These are phyloP conservation scores for Polyergus mexicanus DNA, from an alignment of 1,140 invertebrate species.

Conservation along the genomic window DNA sequence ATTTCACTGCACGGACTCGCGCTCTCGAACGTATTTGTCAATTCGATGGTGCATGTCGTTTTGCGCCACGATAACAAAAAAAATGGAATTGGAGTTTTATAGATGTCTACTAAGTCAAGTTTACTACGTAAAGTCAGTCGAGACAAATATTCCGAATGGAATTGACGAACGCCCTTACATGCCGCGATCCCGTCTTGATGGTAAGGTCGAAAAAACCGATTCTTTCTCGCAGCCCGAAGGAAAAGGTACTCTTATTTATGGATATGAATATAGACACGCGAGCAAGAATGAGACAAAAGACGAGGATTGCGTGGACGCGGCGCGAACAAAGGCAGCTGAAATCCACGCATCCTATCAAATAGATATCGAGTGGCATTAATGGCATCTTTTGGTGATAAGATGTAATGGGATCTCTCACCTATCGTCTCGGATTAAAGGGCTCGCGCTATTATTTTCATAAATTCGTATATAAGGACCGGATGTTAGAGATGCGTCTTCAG, in stretches of 20 bases:
- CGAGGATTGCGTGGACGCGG: background rate
- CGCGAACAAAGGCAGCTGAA: slow-evolving; percentile 25
- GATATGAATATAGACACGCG: slow-evolving; percentile 37
- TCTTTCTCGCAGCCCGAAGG: background rate
- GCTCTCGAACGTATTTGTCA: slow-evolving; percentile 10
- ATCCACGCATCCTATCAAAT: background rate
- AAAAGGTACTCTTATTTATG: slow-evolving; percentile 29
- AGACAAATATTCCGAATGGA: slow-evolving; percentile 28
- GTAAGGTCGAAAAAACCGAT: background rate
- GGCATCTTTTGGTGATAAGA: slow-evolving; percentile 65
- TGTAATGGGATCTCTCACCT: slow-evolving; percentile 51
- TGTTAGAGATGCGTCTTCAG: slow-evolving; percentile 1
- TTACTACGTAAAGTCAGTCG: background rate
- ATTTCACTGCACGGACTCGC: background rate
- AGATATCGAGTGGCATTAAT: slow-evolving; percentile 78
- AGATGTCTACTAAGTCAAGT: background rate
- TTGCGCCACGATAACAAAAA: background rate
- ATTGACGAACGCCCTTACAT: slow-evolving; percentile 25
- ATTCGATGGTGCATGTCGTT: slow-evolving; percentile 10
- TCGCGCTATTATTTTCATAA: slow-evolving; percentile 43
- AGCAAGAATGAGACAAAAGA: slow-evolving; percentile 5
- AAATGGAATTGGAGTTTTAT: slow-evolving; percentile 35
- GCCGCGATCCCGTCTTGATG: background rate
- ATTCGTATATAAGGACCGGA: slow-evolving; percentile 60
- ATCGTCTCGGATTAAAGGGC: slow-evolving; percentile 5